These are phyloP conservation scores for Andrena camellia DNA, from an alignment of 2,888 invertebrate species.

Conservation along the genomic window DNA sequence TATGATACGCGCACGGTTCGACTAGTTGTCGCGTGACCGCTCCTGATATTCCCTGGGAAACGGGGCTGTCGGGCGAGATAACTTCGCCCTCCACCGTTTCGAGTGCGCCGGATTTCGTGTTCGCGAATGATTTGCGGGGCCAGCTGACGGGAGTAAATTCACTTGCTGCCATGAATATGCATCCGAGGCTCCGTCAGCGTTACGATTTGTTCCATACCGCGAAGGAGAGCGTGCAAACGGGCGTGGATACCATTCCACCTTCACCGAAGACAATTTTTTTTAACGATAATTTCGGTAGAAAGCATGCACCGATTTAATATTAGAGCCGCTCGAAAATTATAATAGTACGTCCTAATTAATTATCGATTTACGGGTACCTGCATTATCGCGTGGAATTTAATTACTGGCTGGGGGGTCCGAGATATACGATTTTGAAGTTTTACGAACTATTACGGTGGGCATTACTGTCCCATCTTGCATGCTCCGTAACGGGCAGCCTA, in stretches of 20 bases:
- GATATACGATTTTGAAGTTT: not conserved
- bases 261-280: not conserved
- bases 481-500: too few species aligned
- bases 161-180: not conserved
- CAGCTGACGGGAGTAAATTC: slow-evolving; percentile 28
- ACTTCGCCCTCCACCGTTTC: slow-evolving; percentile 17
- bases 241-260: not conserved
- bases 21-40: slow-evolving; percentile 44
- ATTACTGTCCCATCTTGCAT: not conserved
- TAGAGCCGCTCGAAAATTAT: not conserved
- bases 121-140: slow-evolving; percentile 34
- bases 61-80: not conserved
- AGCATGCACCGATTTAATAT: not conserved
- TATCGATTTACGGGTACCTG: not conserved
- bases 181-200: not conserved
- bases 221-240: slow-evolving; percentile 28
- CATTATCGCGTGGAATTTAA: not conserved
- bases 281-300: not conserved
- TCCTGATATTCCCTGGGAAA: slow-evolving; percentile 28
- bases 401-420: not conserved
- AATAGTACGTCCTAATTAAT: not conserved
- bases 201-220: not conserved
- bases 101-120: slow-evolving; percentile 27
- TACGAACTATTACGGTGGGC: not conserved
- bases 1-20: slow-evolving; percentile 15